Conservation (phyloP, 2,113 vertebrate species). For the Dermatemys mawii region DNA sequence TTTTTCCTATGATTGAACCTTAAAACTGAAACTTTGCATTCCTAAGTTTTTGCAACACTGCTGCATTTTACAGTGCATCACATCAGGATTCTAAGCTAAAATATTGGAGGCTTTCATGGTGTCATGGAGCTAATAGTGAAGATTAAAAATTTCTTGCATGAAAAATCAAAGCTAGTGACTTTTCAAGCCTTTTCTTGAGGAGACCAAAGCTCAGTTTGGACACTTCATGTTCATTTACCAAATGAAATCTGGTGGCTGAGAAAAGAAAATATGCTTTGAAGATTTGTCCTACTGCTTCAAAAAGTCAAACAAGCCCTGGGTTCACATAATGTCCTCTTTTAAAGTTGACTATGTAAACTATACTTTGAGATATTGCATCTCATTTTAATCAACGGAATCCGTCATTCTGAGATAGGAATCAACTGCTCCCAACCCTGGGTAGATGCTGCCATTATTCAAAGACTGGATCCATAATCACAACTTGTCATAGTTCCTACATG, state of each 20-base stretch:
- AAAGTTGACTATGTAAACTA: background rate
- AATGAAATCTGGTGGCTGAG: background rate
- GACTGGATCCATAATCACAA: background rate
- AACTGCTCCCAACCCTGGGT: background rate
- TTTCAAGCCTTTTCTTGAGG: background rate
- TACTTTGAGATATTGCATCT: background rate
- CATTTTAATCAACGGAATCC: background rate
- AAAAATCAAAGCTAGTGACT: background rate
- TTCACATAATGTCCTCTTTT: background rate
- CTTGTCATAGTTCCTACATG: background rate
- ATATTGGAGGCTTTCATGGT: rapidly evolving
- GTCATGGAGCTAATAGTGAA: background rate
- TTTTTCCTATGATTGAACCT: background rate
- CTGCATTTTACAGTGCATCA: background rate
- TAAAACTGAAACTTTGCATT: background rate
- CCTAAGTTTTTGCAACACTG: background rate
- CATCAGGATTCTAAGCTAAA: background rate
- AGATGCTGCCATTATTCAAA: background rate
- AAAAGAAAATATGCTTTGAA: background rate
- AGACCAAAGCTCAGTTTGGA: background rate
- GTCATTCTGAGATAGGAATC: background rate
- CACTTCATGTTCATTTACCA: background rate
- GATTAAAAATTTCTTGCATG: background rate
- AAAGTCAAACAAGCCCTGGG: background rate
- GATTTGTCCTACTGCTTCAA: background rate